Conservation (phyloP, 2,888 invertebrate species). For the Opisthograptis luteolata region DNA sequence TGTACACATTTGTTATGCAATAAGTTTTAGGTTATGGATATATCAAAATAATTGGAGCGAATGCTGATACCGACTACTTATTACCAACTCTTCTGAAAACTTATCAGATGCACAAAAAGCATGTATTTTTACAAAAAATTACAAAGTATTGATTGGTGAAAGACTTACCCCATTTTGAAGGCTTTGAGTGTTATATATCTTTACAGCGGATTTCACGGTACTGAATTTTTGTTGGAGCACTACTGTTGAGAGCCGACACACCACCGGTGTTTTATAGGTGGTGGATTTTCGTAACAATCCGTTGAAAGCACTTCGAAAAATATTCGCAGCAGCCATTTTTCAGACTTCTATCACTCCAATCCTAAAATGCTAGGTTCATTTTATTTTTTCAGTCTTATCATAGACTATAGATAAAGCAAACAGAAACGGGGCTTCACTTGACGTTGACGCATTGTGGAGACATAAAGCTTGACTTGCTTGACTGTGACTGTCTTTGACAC, state of each 20-base stretch:
- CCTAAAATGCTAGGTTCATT: conserved; percentile 42
- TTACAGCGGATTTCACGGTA: conserved; percentile 56
- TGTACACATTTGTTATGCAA: conserved; percentile 82
- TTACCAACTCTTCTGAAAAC: not conserved
- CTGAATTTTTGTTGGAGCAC: conserved; percentile 70
- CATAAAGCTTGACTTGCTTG: too few species aligned
- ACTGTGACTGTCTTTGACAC: too few species aligned
- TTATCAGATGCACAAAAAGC: not conserved
- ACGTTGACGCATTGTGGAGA: too few species aligned
- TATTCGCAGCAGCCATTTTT: conserved; percentile 80
- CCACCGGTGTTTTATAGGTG: conserved; percentile 65
- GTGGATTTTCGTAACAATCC: conserved; percentile 76
- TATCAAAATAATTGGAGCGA: conserved; percentile 13
- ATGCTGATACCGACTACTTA: not conserved
- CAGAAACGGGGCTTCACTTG: too few species aligned
- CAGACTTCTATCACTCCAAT: conserved; percentile 54
- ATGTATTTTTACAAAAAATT: conserved; percentile 40
- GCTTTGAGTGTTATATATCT: conserved; percentile 51
- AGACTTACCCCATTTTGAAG: conserved; percentile 69
- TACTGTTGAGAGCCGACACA: conserved; percentile 74
- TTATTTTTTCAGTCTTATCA: too few species aligned
- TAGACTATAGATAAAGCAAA: too few species aligned
- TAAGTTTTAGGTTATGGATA: conserved; percentile 74
- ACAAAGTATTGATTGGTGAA: conserved; percentile 52
- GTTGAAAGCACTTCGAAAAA: conserved; percentile 75